These are phyloP conservation scores for Corythoichthys intestinalis DNA, from an alignment of 2,113 vertebrate genomes.

Conservation along the genomic window DNA sequence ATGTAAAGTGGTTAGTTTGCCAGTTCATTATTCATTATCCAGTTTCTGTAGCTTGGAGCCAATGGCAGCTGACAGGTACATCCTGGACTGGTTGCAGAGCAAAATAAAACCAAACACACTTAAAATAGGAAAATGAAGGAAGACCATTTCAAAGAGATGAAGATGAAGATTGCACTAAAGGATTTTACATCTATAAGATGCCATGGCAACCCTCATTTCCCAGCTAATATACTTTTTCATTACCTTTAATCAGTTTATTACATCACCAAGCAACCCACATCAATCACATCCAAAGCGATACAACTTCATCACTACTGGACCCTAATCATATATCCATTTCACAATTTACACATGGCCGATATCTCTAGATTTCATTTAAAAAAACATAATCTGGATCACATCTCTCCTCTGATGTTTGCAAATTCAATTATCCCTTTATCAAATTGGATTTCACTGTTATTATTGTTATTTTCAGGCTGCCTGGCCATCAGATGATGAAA, in stretches of 20 bases:
- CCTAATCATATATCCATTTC: slow-evolving; percentile 59
- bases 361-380: slow-evolving; percentile 69
- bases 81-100: neutral
- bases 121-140: slow-evolving; percentile 10
- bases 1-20: neutral
- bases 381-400: slow-evolving; percentile 63
- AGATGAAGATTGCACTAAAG: slow-evolving; percentile 36
- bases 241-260: slow-evolving; percentile 60
- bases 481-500: slow-evolving; percentile 61
- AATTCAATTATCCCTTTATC: slow-evolving; percentile 72
- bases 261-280: slow-evolving; percentile 56
- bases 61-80: neutral
- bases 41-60: neutral
- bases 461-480: slow-evolving; percentile 59
- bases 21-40: neutral
- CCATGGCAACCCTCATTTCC: slow-evolving; percentile 27
- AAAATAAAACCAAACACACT: neutral
- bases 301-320: slow-evolving; percentile 27
- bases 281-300: slow-evolving; percentile 36
- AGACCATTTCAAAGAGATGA: slow-evolving; percentile 11
- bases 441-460: slow-evolving; percentile 69
- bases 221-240: slow-evolving; percentile 32
- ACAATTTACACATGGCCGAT: slow-evolving; percentile 68
- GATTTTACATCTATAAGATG: slow-evolving; percentile 44
- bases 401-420: slow-evolving; percentile 70